These are phyloP conservation scores for Apodemus agrarius DNA, from an alignment of 2,797 vertebrate genomes.

Conservation along the genomic window DNA sequence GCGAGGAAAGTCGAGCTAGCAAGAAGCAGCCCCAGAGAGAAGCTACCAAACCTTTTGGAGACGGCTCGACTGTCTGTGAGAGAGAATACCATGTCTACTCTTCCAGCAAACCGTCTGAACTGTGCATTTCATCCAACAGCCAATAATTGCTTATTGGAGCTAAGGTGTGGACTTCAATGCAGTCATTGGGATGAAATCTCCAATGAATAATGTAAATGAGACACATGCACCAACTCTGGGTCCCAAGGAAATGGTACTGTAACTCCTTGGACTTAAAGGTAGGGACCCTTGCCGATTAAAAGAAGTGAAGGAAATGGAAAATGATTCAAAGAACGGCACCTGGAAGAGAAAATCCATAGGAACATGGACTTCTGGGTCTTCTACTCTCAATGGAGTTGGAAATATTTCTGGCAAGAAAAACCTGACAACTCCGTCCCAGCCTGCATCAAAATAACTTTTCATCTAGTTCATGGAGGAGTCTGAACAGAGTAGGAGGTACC, in stretches of 20 bases:
- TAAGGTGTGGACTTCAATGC: background rate
- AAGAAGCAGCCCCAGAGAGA: background rate
- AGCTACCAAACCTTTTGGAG: too few species aligned
- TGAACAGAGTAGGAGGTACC: background rate
- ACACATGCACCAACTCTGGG: too few species aligned
- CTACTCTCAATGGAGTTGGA: background rate
- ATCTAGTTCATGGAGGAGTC: too few species aligned
- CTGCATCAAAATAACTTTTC: background rate
- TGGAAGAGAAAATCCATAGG: background rate
- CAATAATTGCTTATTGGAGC: background rate
- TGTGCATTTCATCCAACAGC: background rate
- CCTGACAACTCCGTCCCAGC: background rate
- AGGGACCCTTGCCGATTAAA: background rate
- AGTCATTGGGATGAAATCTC: background rate
- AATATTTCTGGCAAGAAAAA: too few species aligned
- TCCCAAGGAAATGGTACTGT: background rate
- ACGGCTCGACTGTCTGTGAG: background rate
- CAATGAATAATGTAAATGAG: background rate
- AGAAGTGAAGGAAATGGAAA: background rate
- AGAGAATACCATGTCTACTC: background rate
- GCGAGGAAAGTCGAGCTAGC: background rate
- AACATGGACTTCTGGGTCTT: background rate
- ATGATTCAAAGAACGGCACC: background rate
- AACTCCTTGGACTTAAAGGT: accelerated
- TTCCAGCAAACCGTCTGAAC: background rate